Evolutionary conservation across 2,888 invertebrate genomes (phyloP).

Genomic region (Tipula helvola): DNA sequence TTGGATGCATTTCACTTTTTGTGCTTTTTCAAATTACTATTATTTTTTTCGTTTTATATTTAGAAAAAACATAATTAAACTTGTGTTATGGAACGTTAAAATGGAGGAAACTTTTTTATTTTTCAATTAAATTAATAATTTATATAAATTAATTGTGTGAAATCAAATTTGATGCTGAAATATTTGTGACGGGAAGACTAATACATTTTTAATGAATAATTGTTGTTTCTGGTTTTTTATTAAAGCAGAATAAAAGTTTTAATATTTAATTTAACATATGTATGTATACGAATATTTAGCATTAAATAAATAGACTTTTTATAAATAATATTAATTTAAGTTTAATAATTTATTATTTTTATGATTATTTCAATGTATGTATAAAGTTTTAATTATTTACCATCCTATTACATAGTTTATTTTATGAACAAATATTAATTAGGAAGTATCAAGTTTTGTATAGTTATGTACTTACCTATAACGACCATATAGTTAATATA

Average conservation of each 20-base stretch:
- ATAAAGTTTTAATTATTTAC: background rate
- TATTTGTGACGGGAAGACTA: background rate
- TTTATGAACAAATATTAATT: background rate
- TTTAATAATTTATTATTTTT: background rate
- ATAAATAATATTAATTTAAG: background rate
- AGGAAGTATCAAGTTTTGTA: no score
- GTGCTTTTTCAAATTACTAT: background rate
- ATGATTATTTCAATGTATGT: background rate
- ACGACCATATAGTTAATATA: no score
- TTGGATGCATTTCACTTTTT: background rate
- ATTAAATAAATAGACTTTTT: background rate
- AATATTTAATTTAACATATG: background rate
- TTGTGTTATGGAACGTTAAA: background rate
- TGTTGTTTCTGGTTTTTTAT: background rate
- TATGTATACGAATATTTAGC: no score
- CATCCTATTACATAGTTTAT: background rate
- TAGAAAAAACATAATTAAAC: background rate
- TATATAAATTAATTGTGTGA: background rate
- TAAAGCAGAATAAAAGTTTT: background rate
- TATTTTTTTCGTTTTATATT: no score
- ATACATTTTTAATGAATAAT: background rate
- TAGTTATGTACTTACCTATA: no score
- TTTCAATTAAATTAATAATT: background rate
- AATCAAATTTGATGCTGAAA: background rate
- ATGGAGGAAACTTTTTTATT: background rate